Base-by-base conservation (phyloP, 2,888 invertebrate species). In the Thelaira solivaga region DNA sequence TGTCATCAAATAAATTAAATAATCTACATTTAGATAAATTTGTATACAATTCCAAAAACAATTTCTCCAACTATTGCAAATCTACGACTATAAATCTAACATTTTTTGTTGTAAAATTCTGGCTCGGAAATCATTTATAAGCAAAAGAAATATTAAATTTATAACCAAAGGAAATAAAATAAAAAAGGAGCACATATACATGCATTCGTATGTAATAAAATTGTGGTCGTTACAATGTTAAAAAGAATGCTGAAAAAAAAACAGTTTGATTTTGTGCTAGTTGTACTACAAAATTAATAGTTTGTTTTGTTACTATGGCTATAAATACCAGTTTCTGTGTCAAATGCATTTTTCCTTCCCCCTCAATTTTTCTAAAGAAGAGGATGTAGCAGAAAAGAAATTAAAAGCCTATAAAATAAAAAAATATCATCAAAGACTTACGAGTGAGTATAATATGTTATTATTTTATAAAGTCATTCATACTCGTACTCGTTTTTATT, bases 301-400 rank as follows among this genome's bases (percentile, higher is more conserved):
- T 53, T 45, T 67, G 36, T 45, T 29, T 22, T 67, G 74, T 74
- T 67, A 53, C 74, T 74, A 74, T 74, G 67, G 22, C 51, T 67
- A 74, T 61, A 61, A 62, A 62, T 45, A 57, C 49, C 11, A 43
- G 31, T 69, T 47, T 78, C 64, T 65, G 62, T 78, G 74, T 69
- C 74, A 78, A 74, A 69, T 68, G 49, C 43, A 18, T 7, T 49
- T 77, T 68, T 36, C 22, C 55, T 53, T n/a, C n/a, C 53, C 45
- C 55, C 11, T 45, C 22, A 36, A 36, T 29, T 59, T 29, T 43
- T 2, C 10, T 2, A 26, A 39, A 36, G 10, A 45, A 55, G n/a
- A n/a, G 6, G 31, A 39, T 39, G 31, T 47, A 16, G 7, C 29
- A 5, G 8, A 45, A 47, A 13, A 55, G 24, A 11, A 49, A 10